Conservation (phyloP, 2,888 invertebrate genomes). For the Leucophenga maculata region DNA sequence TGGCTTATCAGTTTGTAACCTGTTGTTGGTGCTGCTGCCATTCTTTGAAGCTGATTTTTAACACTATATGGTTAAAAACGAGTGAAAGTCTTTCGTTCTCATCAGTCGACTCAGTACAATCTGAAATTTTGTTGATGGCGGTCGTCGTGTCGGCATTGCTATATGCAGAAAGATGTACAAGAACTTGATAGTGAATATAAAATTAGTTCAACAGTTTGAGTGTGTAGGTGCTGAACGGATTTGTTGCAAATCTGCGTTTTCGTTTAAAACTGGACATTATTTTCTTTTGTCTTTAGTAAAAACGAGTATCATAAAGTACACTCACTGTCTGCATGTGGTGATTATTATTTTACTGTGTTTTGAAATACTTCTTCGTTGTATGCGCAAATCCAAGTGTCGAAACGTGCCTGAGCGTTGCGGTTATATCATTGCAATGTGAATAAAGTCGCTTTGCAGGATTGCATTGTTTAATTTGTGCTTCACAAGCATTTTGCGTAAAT, state of each 20-base stretch:
- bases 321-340: too few species aligned
- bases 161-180: slow-evolving; percentile 32
- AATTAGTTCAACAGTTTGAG: background rate
- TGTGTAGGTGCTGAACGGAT: background rate
- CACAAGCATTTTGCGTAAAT: too few species aligned
- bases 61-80: slow-evolving; percentile 27
- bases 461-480: too few species aligned
- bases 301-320: too few species aligned
- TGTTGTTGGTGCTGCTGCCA: slow-evolving; percentile 47
- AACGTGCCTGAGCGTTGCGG: too few species aligned
- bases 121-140: slow-evolving; percentile 55
- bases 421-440: too few species aligned
- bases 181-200: slow-evolving; percentile 24
- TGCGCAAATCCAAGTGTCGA: too few species aligned
- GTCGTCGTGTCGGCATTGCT: slow-evolving; percentile 37
- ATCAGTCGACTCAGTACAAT: slow-evolving; percentile 51
- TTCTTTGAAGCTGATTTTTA: background rate
- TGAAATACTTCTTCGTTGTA: too few species aligned
- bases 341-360: too few species aligned
- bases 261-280: background rate
- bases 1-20: slow-evolving; percentile 59
- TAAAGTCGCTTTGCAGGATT: too few species aligned
- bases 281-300: too few species aligned
- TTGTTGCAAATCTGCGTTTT: background rate
- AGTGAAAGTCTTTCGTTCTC: slow-evolving; percentile 26